phyloP scores from a whole-genome alignment of 2,888 invertebrate species.

The Antheraea yamamai region DNA sequence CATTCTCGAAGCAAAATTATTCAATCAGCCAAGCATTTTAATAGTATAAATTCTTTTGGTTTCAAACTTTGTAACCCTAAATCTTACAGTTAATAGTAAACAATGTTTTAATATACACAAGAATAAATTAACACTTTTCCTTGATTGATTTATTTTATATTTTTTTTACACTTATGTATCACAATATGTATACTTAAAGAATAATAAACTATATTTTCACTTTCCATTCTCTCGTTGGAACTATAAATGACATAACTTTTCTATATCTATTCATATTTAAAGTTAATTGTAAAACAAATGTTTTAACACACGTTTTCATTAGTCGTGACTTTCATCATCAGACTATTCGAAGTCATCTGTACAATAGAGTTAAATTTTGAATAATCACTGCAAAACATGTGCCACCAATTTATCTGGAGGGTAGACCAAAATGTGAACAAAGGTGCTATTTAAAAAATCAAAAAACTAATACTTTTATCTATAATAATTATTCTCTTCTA shows the following conservation, averaged over 20 bases:
- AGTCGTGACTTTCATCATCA: neutral
- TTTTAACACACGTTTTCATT: neutral
- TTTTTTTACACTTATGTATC: neutral
- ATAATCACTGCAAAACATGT: neutral
- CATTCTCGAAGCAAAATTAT: neutral
- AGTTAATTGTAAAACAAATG: neutral
- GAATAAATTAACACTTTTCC: neutral
- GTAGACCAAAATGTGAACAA: neutral
- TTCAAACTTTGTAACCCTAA: neutral
- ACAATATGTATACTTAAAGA: neutral
- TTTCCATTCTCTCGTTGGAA: neutral
- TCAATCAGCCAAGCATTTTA: neutral
- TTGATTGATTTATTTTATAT: neutral
- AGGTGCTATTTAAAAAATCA: neutral
- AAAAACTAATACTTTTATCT: neutral
- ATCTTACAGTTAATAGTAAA: neutral
- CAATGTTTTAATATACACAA: neutral
- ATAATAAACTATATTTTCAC: neutral
- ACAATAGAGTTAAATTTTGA: neutral
- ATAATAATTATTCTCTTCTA: neutral
- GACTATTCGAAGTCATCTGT: neutral
- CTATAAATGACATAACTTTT: neutral
- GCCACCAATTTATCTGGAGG: neutral
- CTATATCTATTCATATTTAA: neutral
- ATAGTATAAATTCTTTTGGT: neutral